Base-by-base conservation (phyloP, 37 sponge, comb jelly and placozoan species). In the Chondrosia reniformis region DNA sequence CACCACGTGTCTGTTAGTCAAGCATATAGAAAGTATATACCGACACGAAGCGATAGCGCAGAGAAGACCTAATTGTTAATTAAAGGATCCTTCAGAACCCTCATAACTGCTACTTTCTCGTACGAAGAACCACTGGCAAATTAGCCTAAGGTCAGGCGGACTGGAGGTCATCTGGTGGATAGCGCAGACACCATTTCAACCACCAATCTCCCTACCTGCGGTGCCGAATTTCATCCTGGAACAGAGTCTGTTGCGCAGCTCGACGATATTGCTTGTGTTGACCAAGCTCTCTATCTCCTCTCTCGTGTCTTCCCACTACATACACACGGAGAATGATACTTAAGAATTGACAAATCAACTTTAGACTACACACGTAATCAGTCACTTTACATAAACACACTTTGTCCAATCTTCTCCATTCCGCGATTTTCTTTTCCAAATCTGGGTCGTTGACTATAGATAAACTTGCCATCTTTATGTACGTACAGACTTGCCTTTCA, bases 221-320 rank as follows among this genome's bases (percentile, higher is more conserved):
- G 95, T 94, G 8, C 95, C 95, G 69, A 94, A 94, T 12, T 83
- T 74, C 95, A 94, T 94, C 41, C 95, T 90, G 0, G 83, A 78
- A 49, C 67, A 74, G 3, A 94, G 80, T 31, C 81, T 77, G 17
- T 49, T 38, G 0, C 33, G 40, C 17, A 94, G 76, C 37, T 85
- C 82, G 24, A 65, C 21, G 62, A 87, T 80, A 32, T 85, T 76
- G 31, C 89, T 80, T 1, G 45, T 76, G 1, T 82, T 57, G 8
- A 76, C 65, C 57, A 94, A 74, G 8, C 34, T 38, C 25, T 79
- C 38, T 25, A 94, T 80, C 21, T 88, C 91, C 1, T 62, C 67
- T 19, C 79, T 24, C n/a, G 95, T 94, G n/a, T 3, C 43, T 37
- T 74, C 76, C 44, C 72, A 38, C 72, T 69, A 44, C n/a, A 69